Evolutionary conservation across 1,140 invertebrate genomes (phyloP).

Genomic region (Ruditapes philippinarum): DNA sequence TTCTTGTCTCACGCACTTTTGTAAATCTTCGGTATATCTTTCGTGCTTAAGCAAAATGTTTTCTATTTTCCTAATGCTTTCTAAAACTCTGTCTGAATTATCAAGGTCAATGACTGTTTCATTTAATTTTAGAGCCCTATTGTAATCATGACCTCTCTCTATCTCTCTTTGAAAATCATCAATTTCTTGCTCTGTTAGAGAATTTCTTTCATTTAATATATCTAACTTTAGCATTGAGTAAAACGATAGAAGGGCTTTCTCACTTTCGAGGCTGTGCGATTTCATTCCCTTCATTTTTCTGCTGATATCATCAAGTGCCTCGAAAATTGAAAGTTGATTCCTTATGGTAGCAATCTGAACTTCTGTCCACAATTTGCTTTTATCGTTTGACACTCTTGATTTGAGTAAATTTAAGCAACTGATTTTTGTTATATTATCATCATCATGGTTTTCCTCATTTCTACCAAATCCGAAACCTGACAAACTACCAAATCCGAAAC

Average conservation of each 20-base stretch:
- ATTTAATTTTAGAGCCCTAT: background rate
- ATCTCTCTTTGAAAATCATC: background rate
- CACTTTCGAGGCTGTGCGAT: background rate
- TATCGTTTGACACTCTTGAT: background rate
- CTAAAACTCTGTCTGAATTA: background rate
- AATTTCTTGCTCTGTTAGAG: background rate
- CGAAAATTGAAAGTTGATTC: background rate
- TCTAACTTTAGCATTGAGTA: background rate
- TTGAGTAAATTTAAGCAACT: background rate
- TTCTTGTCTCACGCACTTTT: too few relatives aligned
- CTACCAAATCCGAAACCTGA: too few relatives aligned
- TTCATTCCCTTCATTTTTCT: constrained; percentile 80
- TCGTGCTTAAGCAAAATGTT: background rate
- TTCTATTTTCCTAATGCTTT: background rate
- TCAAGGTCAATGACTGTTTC: background rate
- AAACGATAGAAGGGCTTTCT: background rate
- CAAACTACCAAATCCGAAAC: too few relatives aligned
- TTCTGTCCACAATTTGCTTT: background rate
- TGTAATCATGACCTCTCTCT: background rate
- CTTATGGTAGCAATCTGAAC: background rate
- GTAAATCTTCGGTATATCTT: background rate
- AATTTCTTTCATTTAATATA: background rate
- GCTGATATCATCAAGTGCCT: background rate
- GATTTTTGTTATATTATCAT: too few relatives aligned
- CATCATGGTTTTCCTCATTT: too few relatives aligned